Conservation (phyloP, 2,888 invertebrate species). For the Amphipyra tragopoginis region DNA sequence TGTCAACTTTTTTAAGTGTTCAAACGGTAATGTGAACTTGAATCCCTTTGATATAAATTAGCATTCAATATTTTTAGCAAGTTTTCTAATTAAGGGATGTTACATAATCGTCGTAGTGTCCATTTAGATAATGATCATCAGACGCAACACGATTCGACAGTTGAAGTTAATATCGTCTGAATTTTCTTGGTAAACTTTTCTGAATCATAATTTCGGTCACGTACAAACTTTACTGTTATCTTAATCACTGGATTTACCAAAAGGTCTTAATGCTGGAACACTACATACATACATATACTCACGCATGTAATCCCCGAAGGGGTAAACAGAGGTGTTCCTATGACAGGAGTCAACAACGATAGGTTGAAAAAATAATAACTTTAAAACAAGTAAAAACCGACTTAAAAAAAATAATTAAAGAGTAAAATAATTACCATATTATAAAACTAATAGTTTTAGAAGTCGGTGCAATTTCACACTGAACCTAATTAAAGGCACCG, state of each 20-base stretch:
- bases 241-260: constrained; percentile 13
- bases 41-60: constrained; percentile 20
- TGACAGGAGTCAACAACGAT: too few species aligned
- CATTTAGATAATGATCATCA: neutral
- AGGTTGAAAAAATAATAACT: too few species aligned
- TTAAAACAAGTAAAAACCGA: too few species aligned
- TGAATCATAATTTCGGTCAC: constrained; percentile 9
- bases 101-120: constrained; percentile 3
- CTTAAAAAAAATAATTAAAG: too few species aligned
- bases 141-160: neutral
- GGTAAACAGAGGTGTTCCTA: too few species aligned
- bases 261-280: constrained; percentile 1
- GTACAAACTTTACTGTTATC: constrained; percentile 17
- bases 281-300: too few species aligned
- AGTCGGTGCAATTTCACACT: too few species aligned
- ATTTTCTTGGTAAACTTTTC: neutral
- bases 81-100: constrained; percentile 6
- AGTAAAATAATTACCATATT: too few species aligned
- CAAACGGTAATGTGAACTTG: neutral
- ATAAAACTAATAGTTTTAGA: too few species aligned
- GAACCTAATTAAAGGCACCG: too few species aligned
- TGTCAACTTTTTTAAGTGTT: neutral
- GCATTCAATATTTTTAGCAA: constrained; percentile 15
- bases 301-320: too few species aligned
- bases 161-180: neutral